Evolutionary conservation across 2,888 invertebrate genomes (phyloP).

Genomic region (Tetrapedia diversipes): DNA sequence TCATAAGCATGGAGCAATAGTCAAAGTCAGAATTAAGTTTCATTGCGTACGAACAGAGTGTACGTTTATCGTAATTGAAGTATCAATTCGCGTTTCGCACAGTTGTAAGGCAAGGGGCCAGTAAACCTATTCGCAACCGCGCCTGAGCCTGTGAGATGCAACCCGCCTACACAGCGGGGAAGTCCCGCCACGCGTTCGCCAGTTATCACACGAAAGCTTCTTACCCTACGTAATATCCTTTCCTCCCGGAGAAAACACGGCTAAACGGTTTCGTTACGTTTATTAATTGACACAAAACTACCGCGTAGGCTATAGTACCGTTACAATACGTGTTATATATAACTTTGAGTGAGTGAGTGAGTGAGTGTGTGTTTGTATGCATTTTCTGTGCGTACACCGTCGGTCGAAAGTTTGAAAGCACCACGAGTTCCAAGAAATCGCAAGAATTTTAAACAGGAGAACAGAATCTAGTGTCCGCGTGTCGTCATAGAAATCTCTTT

Average conservation of each 20-base stretch:
- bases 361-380: background rate
- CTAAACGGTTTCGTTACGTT: conserved; percentile 64
- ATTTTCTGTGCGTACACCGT: background rate
- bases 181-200: conserved; percentile 25
- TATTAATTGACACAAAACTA: conserved; percentile 78
- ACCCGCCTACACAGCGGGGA: conserved; percentile 20
- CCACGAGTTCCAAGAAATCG: no score
- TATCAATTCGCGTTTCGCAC: no score
- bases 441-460: no score
- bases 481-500: no score
- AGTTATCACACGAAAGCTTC: conserved; percentile 69
- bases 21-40: no score
- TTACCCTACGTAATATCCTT: conserved; percentile 50
- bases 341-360: conserved; percentile 20
- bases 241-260: conserved; percentile 53
- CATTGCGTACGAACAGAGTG: no score
- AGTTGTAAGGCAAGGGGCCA: no score
- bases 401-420: no score
- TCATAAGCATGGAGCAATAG: no score
- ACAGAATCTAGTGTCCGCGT: no score
- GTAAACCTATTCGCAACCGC: background rate
- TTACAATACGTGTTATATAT: conserved; percentile 58
- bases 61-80: no score
- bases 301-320: conserved; percentile 67
- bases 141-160: conserved; percentile 53